Conservation (phyloP, 2,888 invertebrate species). For the Brachyopa scutellaris region DNA sequence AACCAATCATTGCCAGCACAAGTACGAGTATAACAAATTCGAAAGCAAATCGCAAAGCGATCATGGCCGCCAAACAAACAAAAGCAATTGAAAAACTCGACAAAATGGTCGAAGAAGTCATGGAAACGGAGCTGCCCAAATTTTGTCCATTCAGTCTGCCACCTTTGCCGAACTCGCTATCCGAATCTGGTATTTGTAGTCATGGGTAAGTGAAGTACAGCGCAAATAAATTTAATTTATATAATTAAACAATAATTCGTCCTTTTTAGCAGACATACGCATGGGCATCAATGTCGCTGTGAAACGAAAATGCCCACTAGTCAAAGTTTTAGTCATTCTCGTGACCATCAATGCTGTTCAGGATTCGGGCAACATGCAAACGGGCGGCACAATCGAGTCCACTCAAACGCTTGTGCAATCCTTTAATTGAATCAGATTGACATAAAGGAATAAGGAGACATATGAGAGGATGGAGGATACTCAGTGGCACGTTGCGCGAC, state of each 20-base stretch:
- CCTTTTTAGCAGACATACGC: conserved; percentile 72
- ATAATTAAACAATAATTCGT: background rate
- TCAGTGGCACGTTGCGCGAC: background rate
- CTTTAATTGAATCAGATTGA: conserved; percentile 75
- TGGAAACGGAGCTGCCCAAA: conserved; percentile 79
- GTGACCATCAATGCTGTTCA: conserved; percentile 80
- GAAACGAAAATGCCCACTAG: conserved; percentile 79
- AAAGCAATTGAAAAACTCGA: conserved; percentile 81
- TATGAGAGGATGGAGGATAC: background rate
- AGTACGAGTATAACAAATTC: conserved; percentile 77
- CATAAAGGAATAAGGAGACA: background rate
- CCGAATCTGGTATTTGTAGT: conserved; percentile 80
- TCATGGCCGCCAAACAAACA: conserved; percentile 80
- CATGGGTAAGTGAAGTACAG: conserved; percentile 77
- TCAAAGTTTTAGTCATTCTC: conserved; percentile 80
- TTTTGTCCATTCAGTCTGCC: conserved; percentile 77
- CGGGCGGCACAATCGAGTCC: conserved; percentile 77
- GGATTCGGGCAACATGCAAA: conserved; percentile 79
- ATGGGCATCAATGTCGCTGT: conserved; percentile 73
- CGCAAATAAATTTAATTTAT: too few species aligned
- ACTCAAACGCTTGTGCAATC: conserved; percentile 80
- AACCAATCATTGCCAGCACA: conserved; percentile 76
- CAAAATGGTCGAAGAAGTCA: conserved; percentile 82
- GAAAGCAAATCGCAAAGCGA: conserved; percentile 79
- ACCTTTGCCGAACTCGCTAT: conserved; percentile 79